Percentiles rank a stretch among this genome's conserved stretches.
Conservation (phyloP, 2,113 vertebrate species). For the Callipepla squamata region DNA sequence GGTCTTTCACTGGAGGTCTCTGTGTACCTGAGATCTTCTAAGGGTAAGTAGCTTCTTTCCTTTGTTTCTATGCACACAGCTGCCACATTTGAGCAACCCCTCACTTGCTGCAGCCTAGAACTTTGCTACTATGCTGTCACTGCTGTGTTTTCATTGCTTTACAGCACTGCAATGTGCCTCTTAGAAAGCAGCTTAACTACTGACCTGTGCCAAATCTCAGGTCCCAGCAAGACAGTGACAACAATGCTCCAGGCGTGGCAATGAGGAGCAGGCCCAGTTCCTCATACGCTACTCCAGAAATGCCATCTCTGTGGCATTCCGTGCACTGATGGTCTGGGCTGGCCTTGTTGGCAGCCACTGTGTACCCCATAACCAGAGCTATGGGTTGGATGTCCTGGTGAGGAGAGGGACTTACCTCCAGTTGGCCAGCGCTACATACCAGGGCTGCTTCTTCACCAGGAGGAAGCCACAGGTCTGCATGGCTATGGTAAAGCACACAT, state of each 20-base stretch:
- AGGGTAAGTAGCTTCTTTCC: no score
- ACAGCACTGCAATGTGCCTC: no score
- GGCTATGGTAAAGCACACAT: constrained; percentile 47
- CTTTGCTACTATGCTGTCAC: no score
- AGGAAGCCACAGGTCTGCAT: constrained; percentile 72
- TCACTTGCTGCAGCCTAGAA: no score
- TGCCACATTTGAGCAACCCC: no score
- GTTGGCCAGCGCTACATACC: constrained; percentile 66
- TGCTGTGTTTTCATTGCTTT: no score
- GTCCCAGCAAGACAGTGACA: neutral
- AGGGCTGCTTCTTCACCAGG: constrained; percentile 75
- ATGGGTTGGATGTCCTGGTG: neutral
- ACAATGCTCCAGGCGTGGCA: neutral
- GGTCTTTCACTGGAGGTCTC: no score
- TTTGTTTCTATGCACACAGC: no score
- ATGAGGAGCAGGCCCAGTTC: neutral
- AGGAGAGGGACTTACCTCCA: constrained; percentile 53
- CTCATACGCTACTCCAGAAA: neutral
- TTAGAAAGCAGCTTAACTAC: neutral
- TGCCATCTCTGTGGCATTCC: neutral
- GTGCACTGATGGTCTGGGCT: neutral
- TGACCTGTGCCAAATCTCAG: neutral
- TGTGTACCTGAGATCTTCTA: no score
- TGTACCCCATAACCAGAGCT: rapidly evolving
- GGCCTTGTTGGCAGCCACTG: neutral